These are phyloP conservation scores for Butorides virescens DNA, from an alignment of 2,113 vertebrate genomes.

Conservation along the genomic window DNA sequence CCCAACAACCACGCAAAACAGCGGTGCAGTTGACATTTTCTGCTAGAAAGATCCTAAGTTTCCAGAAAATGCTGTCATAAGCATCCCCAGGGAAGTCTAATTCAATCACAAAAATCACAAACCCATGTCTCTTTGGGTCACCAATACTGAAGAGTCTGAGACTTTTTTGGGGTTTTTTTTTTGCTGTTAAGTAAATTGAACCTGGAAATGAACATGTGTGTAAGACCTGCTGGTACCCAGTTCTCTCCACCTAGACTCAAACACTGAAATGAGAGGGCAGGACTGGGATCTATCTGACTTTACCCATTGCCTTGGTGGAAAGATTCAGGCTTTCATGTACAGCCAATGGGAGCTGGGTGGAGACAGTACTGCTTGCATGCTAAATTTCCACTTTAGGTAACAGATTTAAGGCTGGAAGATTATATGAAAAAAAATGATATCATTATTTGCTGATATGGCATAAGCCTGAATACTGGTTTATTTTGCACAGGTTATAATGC, in stretches of 20 bases:
- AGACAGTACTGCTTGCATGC: not conserved
- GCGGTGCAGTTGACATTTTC: not conserved
- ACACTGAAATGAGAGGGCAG: not conserved
- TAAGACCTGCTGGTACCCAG: not conserved
- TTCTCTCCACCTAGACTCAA: not conserved
- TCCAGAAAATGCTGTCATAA: not conserved
- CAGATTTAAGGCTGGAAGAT: not conserved
- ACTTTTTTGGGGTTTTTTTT: not conserved
- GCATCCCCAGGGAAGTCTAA: not conserved
- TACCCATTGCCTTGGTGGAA: not conserved
- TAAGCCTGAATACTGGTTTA: not conserved
- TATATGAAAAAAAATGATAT: rapidly evolving
- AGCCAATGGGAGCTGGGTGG: not conserved
- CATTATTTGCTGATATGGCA: not conserved
- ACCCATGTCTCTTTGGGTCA: not conserved
- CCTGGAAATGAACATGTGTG: not conserved
- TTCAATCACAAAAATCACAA: not conserved
- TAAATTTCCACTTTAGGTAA: not conserved
- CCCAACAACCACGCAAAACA: not conserved
- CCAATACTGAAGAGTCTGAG: not conserved
- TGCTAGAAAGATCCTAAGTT: not conserved
- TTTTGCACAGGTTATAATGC: constrained; percentile 86
- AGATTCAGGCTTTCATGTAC: not conserved
- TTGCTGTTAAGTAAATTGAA: not conserved
- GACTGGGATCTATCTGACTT: not conserved